These are phyloP conservation scores for Carcinoscorpius rotundicauda DNA, from an alignment of 1,140 invertebrate species.

Conservation along the genomic window DNA sequence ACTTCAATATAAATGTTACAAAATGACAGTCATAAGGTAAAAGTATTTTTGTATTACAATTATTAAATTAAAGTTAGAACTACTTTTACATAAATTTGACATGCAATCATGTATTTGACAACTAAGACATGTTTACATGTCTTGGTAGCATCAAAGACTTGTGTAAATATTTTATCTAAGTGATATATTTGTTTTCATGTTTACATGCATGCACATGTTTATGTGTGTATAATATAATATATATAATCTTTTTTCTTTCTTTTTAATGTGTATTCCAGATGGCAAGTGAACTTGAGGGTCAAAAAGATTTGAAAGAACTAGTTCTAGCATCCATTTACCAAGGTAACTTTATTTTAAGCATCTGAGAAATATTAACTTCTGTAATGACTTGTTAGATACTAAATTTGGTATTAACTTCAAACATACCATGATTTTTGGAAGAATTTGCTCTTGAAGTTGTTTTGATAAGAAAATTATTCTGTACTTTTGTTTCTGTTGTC, in stretches of 20 bases:
- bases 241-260: conserved; percentile 1
- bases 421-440: too few species aligned
- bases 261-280: conserved; percentile 2
- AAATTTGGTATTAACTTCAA: too few species aligned
- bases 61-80: too few species aligned
- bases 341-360: conserved; percentile 36
- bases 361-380: too few species aligned
- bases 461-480: too few species aligned
- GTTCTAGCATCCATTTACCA: conserved; percentile 56
- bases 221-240: background rate
- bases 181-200: background rate
- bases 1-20: too few species aligned
- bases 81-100: background rate
- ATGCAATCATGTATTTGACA: background rate
- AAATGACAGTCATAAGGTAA: too few species aligned
- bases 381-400: too few species aligned
- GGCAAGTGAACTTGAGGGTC: conserved; percentile 36
- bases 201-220: background rate
- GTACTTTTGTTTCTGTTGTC: too few species aligned
- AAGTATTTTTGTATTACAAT: too few species aligned
- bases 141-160: background rate
- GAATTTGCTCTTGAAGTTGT: too few species aligned
- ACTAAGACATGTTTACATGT: background rate
- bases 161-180: background rate
- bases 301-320: conserved; percentile 48